phyloP scores from a whole-genome alignment of 2,888 invertebrate genomes.

The Limnephilus auricula region DNA sequence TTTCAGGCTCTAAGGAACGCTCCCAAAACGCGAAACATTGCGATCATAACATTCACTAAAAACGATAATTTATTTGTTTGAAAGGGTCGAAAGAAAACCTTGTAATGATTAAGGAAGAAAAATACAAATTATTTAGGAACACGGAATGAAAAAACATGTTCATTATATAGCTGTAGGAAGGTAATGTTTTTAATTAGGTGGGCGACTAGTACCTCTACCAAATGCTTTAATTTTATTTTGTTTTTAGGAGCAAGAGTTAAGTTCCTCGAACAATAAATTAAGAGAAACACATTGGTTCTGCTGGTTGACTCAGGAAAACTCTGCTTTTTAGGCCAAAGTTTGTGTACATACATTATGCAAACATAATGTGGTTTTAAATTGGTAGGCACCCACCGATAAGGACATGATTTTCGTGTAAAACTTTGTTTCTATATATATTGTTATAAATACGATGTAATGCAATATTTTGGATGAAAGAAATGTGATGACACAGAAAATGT shows the following conservation, averaged over 20 bases:
- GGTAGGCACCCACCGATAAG: background rate
- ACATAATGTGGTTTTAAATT: background rate
- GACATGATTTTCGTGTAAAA: background rate
- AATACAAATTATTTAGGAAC: background rate
- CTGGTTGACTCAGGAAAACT: background rate
- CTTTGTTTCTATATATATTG: background rate
- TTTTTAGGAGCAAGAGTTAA: background rate
- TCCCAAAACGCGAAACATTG: background rate
- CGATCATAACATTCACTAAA: background rate
- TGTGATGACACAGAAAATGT: too few relatives aligned
- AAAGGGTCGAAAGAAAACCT: background rate
- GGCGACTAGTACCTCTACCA: background rate
- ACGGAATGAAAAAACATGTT: background rate
- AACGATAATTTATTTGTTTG: background rate
- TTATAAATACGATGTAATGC: too few relatives aligned
- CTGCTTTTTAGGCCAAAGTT: background rate
- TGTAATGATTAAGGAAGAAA: background rate
- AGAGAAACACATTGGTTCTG: constrained; percentile 2
- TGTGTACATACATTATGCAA: background rate
- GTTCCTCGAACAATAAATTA: background rate
- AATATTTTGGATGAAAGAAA: too few relatives aligned
- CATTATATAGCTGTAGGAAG: background rate
- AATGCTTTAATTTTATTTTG: background rate
- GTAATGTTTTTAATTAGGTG: background rate
- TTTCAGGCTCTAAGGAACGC: background rate